Evolutionary conservation across 1,140 invertebrate genomes (phyloP).

Genomic region (Drosophila carrolli): DNA sequence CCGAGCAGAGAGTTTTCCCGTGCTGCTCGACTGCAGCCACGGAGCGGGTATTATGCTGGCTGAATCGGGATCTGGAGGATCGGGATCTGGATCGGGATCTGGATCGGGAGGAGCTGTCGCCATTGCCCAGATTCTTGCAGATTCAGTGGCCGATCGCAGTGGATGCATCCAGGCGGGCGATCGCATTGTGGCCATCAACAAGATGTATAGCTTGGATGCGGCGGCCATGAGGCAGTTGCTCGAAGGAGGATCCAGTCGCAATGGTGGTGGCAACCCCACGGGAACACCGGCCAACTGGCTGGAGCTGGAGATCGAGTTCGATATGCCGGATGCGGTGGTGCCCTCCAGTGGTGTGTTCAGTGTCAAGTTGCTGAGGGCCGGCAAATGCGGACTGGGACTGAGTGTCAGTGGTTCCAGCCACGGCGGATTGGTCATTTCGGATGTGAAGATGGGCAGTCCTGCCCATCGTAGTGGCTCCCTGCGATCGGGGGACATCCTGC

Average conservation of each 20-base stretch:
- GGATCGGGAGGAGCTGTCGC: conserved; percentile 51
- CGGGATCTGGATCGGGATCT: too few species aligned
- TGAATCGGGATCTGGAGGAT: conserved; percentile 24
- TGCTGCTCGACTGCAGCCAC: conserved; percentile 81
- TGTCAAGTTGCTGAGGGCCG: conserved; percentile 93
- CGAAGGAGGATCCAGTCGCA: conserved; percentile 30
- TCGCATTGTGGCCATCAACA: conserved; percentile 92
- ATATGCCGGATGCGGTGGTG: conserved; percentile 96
- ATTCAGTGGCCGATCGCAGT: conserved; percentile 86
- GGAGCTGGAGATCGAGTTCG: conserved; percentile 93
- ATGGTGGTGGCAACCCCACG: neutral
- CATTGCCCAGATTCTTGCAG: conserved; percentile 74
- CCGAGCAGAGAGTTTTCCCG: conserved; percentile 80
- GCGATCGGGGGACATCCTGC: conserved; percentile 92
- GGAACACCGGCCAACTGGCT: conserved; percentile 85
- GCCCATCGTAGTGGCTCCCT: conserved; percentile 95
- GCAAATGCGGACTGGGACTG: conserved; percentile 91
- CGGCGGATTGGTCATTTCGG: conserved; percentile 89
- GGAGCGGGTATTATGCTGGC: conserved; percentile 76
- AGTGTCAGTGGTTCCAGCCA: conserved; percentile 91
- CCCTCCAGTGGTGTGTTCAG: conserved; percentile 95
- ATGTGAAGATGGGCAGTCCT: conserved; percentile 94
- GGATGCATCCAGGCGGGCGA: conserved; percentile 93
- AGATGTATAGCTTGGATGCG: conserved; percentile 87
- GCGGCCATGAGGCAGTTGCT: conserved; percentile 85